These are phyloP conservation scores for Mythimna vitellina DNA, from an alignment of 2,888 invertebrate species.

Conservation along the genomic window DNA sequence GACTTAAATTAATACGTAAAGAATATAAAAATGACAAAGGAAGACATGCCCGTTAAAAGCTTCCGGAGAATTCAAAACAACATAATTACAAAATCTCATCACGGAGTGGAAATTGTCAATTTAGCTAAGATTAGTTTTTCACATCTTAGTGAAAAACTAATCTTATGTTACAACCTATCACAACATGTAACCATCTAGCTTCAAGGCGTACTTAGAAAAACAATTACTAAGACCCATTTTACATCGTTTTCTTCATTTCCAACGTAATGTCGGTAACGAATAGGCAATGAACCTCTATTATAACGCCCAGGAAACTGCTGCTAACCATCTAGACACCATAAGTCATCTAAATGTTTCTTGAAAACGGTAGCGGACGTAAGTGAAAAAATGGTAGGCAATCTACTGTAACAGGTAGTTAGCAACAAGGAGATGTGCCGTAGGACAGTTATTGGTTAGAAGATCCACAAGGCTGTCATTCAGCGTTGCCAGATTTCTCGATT, in stretches of 20 bases:
- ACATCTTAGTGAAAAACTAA: background rate
- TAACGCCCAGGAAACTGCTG: constrained; percentile 52
- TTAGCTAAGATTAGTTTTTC: background rate
- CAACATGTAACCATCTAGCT: background rate
- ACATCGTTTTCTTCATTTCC: constrained; percentile 20
- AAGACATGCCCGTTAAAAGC: too few relatives aligned
- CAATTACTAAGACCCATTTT: constrained; percentile 31
- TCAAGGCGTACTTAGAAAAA: constrained; percentile 32
- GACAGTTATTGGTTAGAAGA: constrained; percentile 20
- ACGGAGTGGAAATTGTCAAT: background rate
- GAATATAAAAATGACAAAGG: too few relatives aligned
- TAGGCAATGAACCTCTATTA: constrained; percentile 58
- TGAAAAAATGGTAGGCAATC: constrained; percentile 64
- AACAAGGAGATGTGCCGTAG: constrained; percentile 24
- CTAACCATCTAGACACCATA: constrained; percentile 52
- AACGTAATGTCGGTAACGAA: constrained; percentile 44
- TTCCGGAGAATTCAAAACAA: background rate
- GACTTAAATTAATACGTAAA: too few relatives aligned
- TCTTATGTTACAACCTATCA: background rate
- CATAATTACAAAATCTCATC: background rate
- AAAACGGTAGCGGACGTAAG: constrained; percentile 62
- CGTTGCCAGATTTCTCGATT: too few relatives aligned
- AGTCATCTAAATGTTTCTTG: constrained; percentile 58
- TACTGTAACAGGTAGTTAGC: constrained; percentile 54
- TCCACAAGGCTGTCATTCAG: background rate